Evolutionary conservation across 1,140 invertebrate species (phyloP), one percentile per base, ranked within the genome.

Genomic region (Lepidostoma basale): DNA sequence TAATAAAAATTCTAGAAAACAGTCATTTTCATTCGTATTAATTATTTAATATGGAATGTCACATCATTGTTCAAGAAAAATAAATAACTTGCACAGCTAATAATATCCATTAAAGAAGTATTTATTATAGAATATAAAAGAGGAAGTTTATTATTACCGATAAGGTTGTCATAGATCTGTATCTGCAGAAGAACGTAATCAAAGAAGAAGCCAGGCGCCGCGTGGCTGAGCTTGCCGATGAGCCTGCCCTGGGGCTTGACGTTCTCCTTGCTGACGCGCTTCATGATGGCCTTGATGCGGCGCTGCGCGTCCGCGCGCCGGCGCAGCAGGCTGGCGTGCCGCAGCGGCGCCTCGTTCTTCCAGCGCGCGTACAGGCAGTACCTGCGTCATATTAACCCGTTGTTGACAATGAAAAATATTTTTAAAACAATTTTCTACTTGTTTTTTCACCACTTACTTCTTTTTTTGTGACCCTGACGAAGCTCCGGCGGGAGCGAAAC

Each of bases 81-180:
- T n/a, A n/a, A n/a, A n/a, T n/a, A n/a, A n/a, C n/a, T n/a, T n/a
- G n/a, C n/a, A n/a, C n/a, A n/a, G n/a, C n/a, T n/a, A n/a, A n/a
- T n/a, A n/a, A n/a, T n/a, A n/a, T n/a, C n/a, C n/a, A n/a, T n/a
- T n/a, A n/a, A n/a, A n/a, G n/a, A n/a, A n/a, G n/a, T n/a, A n/a
- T n/a, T n/a, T n/a, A n/a, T n/a, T n/a, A n/a, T n/a, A n/a, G n/a
- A n/a, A n/a, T n/a, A n/a, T n/a, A n/a, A n/a, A n/a, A n/a, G n/a
- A n/a, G n/a, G n/a, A n/a, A n/a, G n/a, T n/a, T n/a, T n/a, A n/a
- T n/a, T n/a, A n/a, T 58, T 47, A 73, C 70, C 88, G 70, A 93
- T 99, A 44, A 99, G 87, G 82, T 99, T 99, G 82, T 99, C 97
- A 83, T 97, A 99, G 14, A 95, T 88, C 84, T 99, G 97, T 72